Evolutionary conservation across 2,113 vertebrate genomes (phyloP), one percentile per base, ranked within the genome.

Genomic region (Channa maculata): DNA sequence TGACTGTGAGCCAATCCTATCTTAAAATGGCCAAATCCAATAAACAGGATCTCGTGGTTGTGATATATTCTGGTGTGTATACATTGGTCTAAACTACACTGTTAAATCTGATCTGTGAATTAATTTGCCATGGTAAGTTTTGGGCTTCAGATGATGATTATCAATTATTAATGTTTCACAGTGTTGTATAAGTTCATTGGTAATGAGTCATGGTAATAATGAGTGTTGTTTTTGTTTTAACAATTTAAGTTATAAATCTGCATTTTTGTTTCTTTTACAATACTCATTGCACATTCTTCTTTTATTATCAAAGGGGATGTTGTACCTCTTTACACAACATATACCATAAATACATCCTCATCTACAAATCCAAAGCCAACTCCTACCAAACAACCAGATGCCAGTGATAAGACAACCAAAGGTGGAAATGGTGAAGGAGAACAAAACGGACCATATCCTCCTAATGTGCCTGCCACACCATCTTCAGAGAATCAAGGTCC

Each of bases 41-140:
- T 0, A 3, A 0, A 1, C 38, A 7, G 7, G 33, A 86, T 34
- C 44, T 93, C 60, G 89, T 3, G 15, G 89, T 93, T 44, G 85
- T 91, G 11, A 65, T 77, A 9, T 66, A 52, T 36, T 77, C 66
- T 55, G 71, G 92, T 92, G 15, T 0, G 87, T 82, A 57, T 38
- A 5, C 8, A 52, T 14, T n/a, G 3, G 4, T 54, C 33, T 38
- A 6, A 9, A 12, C 54, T n/a, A 33, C 13, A 8, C 15, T 34
- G 2, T 43, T n/a, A 37, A 59, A 63, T 37, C 10, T 53, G 34
- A 4, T 53, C 4, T 49, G 0, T 53, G 8, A 41, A 60, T 44
- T 13, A 7, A 24, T 6, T 60, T 49, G 12, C 3, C 0, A n/a
- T 34, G 5, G 8, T 54, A 0, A 54, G 49, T 43, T 49, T 51